Conservation (phyloP, 2,888 invertebrate genomes). For the Punctoribates punctum region DNA sequence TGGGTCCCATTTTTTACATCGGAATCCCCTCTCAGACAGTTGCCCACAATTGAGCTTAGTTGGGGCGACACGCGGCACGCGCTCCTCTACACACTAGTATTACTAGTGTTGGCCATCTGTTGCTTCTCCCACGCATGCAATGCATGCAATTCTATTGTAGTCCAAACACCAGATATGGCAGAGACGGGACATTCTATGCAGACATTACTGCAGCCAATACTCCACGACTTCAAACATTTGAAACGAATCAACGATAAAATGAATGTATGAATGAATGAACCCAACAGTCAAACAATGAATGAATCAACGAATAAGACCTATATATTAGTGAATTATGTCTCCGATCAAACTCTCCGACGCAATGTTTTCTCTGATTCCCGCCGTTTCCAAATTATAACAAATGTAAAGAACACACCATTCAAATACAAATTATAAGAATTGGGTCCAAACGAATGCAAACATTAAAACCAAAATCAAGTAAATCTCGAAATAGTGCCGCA, state of each 20-base stretch:
- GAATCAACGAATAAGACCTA: conserved; percentile 18
- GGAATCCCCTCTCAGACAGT: conserved; percentile 36
- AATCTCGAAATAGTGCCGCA: background rate
- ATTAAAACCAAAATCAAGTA: background rate
- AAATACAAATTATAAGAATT: no score
- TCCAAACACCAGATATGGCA: background rate
- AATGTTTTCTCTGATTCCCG: no score
- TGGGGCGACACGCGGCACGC: conserved; percentile 36
- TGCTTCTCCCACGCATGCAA: conserved; percentile 37
- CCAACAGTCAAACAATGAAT: no score
- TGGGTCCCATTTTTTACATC: conserved; percentile 12
- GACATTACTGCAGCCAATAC: conserved; percentile 1
- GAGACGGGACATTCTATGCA: conserved; percentile 25
- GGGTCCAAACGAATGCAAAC: background rate
- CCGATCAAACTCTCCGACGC: background rate
- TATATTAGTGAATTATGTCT: conserved; percentile 12
- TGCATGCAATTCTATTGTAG: conserved; percentile 23
- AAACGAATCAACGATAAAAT: background rate
- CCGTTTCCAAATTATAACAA: no score
- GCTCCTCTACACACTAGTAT: background rate
- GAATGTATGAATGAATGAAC: background rate
- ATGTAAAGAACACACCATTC: no score
- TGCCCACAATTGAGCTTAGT: background rate
- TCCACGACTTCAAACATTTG: background rate
- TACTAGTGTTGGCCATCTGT: conserved; percentile 23